Conservation (phyloP, 2,888 invertebrate species). For the Phengaris alcon region DNA sequence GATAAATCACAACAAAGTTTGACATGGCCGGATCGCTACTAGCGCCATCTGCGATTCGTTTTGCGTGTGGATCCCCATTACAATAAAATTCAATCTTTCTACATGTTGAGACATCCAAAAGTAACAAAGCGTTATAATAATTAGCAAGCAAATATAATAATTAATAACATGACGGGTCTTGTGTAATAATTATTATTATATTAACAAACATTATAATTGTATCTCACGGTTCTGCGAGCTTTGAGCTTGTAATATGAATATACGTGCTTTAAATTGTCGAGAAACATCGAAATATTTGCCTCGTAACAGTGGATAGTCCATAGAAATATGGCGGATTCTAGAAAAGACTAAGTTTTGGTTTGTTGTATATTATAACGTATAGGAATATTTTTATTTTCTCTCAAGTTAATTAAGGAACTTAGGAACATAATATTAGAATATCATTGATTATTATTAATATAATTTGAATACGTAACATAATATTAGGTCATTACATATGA, state of each 20-base stretch:
- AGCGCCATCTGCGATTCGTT: too few relatives aligned
- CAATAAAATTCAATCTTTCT: constrained; percentile 7
- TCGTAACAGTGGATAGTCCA: background rate
- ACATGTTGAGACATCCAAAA: background rate
- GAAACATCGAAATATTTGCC: constrained; percentile 25
- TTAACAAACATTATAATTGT: background rate
- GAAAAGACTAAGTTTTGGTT: background rate
- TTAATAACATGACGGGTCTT: background rate
- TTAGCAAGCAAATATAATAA: background rate
- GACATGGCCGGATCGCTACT: too few relatives aligned
- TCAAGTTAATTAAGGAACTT: too few relatives aligned
- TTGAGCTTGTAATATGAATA: background rate
- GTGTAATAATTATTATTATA: background rate
- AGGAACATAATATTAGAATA: too few relatives aligned
- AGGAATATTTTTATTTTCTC: background rate
- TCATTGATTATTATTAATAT: too few relatives aligned
- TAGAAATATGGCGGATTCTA: background rate
- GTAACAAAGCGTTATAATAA: background rate
- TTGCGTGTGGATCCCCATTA: too few relatives aligned
- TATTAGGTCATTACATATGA: too few relatives aligned
- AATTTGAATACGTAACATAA: too few relatives aligned
- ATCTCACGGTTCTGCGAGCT: background rate
- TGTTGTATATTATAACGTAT: background rate
- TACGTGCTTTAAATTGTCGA: background rate
- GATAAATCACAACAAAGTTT: too few relatives aligned